phyloP scores from a whole-genome alignment of 2,888 invertebrate species.

The Tipula helvola region DNA sequence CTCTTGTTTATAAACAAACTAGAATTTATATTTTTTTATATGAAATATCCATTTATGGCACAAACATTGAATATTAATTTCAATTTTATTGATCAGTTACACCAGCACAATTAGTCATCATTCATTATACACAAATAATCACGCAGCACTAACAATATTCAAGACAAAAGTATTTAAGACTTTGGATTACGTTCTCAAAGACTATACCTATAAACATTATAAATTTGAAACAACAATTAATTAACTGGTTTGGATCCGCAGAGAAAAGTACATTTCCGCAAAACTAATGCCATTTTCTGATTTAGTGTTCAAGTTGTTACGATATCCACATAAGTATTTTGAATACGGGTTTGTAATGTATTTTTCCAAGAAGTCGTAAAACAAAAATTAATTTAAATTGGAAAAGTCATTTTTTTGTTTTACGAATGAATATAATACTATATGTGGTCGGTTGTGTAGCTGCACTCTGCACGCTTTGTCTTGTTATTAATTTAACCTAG shows the following conservation, averaged over 20 bases:
- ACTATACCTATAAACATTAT: no score
- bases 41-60: not conserved
- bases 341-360: not conserved
- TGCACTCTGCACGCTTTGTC: not conserved
- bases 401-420: not conserved
- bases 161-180: not conserved
- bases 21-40: not conserved
- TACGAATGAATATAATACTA: not conserved
- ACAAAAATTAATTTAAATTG: not conserved
- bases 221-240: no score
- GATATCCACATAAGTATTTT: not conserved
- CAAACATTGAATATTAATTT: not conserved
- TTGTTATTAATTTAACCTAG: not conserved
- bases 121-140: not conserved
- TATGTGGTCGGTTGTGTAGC: not conserved
- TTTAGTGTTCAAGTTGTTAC: not conserved
- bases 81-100: not conserved
- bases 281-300: not conserved
- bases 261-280: not conserved
- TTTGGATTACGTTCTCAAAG: no score
- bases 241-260: not conserved
- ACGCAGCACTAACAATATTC: not conserved
- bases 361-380: not conserved
- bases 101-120: not conserved
- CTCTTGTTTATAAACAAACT: not conserved